Evolutionary conservation across 2,888 invertebrate species (phyloP).

Genomic region (Lottia gigantea): DNA sequence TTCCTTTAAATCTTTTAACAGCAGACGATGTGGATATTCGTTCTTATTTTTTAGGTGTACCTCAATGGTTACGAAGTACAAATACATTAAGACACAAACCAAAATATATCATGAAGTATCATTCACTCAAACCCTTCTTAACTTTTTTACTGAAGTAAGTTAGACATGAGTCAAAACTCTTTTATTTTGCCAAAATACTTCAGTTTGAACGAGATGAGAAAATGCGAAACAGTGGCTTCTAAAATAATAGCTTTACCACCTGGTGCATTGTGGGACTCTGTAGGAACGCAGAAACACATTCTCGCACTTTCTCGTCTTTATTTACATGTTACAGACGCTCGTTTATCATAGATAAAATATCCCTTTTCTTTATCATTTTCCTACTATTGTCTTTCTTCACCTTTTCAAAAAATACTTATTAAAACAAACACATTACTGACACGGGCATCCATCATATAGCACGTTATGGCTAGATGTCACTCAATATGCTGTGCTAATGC

Average conservation of each 20-base stretch:
- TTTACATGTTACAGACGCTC: conserved; percentile 8
- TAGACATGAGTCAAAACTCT: background rate
- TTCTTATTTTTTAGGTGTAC: no score
- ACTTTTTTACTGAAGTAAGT: no score
- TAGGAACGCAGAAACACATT: conserved; percentile 1
- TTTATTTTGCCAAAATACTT: conserved; percentile 6
- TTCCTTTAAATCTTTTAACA: no score
- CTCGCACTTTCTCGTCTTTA: conserved; percentile 1
- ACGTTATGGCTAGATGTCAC: no score
- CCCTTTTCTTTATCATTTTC: background rate
- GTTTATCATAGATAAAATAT: background rate
- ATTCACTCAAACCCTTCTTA: no score
- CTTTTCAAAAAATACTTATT: conserved; percentile 7
- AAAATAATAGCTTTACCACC: conserved; percentile 7
- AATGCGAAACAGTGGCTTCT: background rate
- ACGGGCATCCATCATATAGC: no score
- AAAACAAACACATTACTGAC: no score
- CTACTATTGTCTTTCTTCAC: background rate
- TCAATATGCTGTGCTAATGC: no score
- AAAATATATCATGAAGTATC: no score
- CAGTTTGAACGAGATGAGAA: conserved; percentile 3
- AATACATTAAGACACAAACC: background rate
- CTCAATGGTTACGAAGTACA: background rate
- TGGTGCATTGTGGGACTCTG: conserved; percentile 4
- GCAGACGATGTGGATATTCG: no score